A percentile compares a stretch with the other conserved stretches of the same genome.
These are phyloP conservation scores for Agapostemon virescens DNA, from an alignment of 2,888 invertebrate genomes.

Conservation along the genomic window DNA sequence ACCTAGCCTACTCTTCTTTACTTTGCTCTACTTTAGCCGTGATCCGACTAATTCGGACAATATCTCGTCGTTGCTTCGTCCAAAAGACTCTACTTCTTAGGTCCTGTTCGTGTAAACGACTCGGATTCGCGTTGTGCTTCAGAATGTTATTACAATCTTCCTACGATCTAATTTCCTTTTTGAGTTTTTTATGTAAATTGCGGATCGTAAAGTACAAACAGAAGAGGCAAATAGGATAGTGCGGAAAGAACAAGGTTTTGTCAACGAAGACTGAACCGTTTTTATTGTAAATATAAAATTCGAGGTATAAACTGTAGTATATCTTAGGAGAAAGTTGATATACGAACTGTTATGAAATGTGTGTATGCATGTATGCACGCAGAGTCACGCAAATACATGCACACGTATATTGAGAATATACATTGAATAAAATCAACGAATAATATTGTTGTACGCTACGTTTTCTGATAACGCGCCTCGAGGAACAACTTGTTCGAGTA, in stretches of 20 bases:
- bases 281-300: slow-evolving; percentile 65
- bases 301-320: slow-evolving; percentile 27
- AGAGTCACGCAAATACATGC: neutral
- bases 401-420: slow-evolving; percentile 19
- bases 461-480: neutral
- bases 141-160: neutral
- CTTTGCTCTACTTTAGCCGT: too few species aligned
- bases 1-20: too few species aligned
- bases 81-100: neutral
- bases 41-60: neutral
- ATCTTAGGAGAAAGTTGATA: slow-evolving; percentile 34
- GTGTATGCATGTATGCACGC: slow-evolving; percentile 2
- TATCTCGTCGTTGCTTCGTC: neutral
- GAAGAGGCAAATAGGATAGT: slow-evolving; percentile 13
- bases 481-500: neutral
- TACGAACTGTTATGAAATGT: slow-evolving; percentile 44
- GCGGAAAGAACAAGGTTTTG: slow-evolving; percentile 33
- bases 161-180: neutral
- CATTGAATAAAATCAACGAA: slow-evolving; percentile 50
- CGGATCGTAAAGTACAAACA: slow-evolving; percentile 26
- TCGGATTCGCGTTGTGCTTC: neutral
- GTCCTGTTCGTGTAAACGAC: neutral
- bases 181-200: neutral
- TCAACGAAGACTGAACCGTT: slow-evolving; percentile 74
- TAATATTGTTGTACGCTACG: slow-evolving; percentile 41